Conservation (phyloP, 2,113 vertebrate genomes). For the Neofelis nebulosa region DNA sequence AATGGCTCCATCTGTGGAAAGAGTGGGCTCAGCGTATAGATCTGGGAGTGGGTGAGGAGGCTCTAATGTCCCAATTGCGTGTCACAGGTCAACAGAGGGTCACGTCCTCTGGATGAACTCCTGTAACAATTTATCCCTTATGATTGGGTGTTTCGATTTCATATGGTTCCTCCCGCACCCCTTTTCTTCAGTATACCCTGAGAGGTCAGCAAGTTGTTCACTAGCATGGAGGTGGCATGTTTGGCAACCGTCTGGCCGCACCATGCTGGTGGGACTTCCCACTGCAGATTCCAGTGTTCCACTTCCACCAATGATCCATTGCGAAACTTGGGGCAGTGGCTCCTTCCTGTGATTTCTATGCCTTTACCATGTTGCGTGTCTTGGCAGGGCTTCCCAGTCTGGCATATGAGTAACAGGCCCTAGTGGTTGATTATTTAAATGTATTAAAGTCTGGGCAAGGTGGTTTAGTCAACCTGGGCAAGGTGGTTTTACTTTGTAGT, state of each 20-base stretch:
- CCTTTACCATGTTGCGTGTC: not conserved
- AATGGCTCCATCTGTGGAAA: too few relatives aligned
- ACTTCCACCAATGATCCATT: not conserved
- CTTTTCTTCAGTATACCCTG: not conserved
- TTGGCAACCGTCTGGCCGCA: not conserved
- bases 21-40: fast-evolving
- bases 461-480: not conserved
- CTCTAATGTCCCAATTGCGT: not conserved
- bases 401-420: not conserved
- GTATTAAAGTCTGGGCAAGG: not conserved
- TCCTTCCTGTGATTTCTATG: not conserved
- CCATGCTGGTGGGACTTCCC: not conserved
- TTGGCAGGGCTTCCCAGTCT: not conserved
- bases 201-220: not conserved
- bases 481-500: not conserved
- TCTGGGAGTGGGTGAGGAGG: too few relatives aligned
- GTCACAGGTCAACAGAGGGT: not conserved
- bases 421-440: not conserved
- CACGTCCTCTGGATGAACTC: not conserved
- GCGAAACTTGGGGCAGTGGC: not conserved
- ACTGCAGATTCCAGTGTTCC: not conserved
- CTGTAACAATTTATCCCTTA: not conserved
- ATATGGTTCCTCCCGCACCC: fast-evolving
- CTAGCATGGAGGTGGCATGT: not conserved
- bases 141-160: not conserved